Conservation (phyloP, 2,113 vertebrate genomes). For the Xenus cinereus region DNA sequence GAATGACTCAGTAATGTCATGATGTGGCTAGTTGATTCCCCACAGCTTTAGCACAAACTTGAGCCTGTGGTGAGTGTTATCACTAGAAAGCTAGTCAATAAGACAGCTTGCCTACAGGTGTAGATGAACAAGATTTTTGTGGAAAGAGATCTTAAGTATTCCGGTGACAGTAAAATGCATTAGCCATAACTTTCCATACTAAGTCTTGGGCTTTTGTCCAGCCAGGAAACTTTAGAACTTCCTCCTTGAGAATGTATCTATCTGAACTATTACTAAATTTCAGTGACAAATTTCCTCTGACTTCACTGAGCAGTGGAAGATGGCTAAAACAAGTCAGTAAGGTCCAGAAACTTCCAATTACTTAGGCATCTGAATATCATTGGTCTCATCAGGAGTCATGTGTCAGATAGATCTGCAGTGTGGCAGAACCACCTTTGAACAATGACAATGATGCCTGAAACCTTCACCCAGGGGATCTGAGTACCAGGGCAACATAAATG, state of each 20-base stretch:
- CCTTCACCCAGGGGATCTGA: not conserved
- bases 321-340: not conserved
- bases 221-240: not conserved
- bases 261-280: not conserved
- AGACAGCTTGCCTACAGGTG: not conserved
- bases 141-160: not conserved
- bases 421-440: not conserved
- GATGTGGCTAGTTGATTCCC: not conserved
- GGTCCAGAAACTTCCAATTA: not conserved
- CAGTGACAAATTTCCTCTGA: not conserved
- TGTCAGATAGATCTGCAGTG: not conserved
- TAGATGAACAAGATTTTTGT: not conserved
- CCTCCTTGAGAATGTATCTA: not conserved
- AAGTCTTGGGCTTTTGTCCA: not conserved
- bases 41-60: not conserved
- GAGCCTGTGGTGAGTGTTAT: not conserved
- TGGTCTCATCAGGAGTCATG: not conserved
- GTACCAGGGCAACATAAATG: not conserved
- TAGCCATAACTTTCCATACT: not conserved
- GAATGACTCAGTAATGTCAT: not conserved
- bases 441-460: not conserved
- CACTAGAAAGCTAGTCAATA: not conserved
- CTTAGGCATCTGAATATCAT: not conserved
- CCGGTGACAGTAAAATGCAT: not conserved
- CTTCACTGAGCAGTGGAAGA: not conserved